Percentiles rank a stretch among this genome's conserved stretches.
phyloP scores from a whole-genome alignment of 2,797 vertebrate species.

The Odontamblyopus rebecca region DNA sequence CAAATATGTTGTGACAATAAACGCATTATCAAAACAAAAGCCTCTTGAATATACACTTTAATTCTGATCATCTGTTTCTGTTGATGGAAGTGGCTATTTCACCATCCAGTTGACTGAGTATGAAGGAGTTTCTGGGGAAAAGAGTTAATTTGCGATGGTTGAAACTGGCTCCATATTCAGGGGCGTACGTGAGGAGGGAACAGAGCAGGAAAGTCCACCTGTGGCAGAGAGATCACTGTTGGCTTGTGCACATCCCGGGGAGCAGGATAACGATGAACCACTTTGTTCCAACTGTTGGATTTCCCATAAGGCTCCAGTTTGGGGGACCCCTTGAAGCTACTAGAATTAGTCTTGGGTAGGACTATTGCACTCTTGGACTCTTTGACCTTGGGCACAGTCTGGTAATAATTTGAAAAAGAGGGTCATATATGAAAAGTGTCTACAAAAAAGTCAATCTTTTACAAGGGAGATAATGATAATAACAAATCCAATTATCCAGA shows the following conservation, averaged over 20 bases:
- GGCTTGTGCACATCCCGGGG: slow-evolving; percentile 69
- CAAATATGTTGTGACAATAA: slow-evolving; percentile 91
- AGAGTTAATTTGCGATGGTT: slow-evolving; percentile 42
- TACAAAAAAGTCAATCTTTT: not conserved
- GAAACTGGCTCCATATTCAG: slow-evolving; percentile 4
- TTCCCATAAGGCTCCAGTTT: slow-evolving; percentile 61
- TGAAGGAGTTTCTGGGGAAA: not conserved
- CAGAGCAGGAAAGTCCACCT: slow-evolving; percentile 57
- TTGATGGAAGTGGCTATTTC: slow-evolving; percentile 46
- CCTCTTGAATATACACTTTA: slow-evolving; percentile 42
- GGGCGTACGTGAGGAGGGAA: slow-evolving; percentile 7
- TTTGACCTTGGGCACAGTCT: slow-evolving; percentile 67
- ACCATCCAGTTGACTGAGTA: slow-evolving; percentile 8
- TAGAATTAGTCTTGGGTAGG: slow-evolving; percentile 77
- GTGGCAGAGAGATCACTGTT: slow-evolving; percentile 72
- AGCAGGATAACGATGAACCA: slow-evolving; percentile 31
- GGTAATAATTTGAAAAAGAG: slow-evolving; percentile 41
- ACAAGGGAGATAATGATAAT: not conserved
- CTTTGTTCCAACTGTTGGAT: slow-evolving; percentile 48
- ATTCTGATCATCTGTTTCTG: slow-evolving; percentile 13
- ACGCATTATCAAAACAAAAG: slow-evolving; percentile 76
- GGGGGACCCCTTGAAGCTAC: slow-evolving; percentile 68
- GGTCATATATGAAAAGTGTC: not conserved
- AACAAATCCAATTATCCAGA: not conserved
- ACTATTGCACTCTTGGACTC: slow-evolving; percentile 69